phyloP scores from a whole-genome alignment of 2,888 invertebrate species.

The Drosophila paramelanica region DNA sequence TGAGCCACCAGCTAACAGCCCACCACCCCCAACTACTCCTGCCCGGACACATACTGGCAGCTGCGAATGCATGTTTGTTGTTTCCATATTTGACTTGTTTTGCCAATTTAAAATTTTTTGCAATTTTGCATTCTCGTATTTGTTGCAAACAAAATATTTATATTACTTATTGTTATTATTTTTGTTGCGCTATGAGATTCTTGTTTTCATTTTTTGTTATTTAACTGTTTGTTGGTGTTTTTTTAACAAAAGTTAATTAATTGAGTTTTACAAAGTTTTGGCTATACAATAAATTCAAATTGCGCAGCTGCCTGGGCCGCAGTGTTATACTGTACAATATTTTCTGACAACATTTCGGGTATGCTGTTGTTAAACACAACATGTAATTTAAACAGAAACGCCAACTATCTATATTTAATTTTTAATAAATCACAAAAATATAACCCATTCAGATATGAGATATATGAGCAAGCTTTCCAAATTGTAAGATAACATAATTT shows the following conservation, averaged over 20 bases:
- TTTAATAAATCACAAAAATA: no score
- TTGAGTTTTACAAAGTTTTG: slow-evolving; percentile 78
- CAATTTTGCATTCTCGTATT: slow-evolving; percentile 47
- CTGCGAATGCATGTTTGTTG: slow-evolving; percentile 7
- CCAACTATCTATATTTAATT: background rate
- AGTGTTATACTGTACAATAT: slow-evolving; percentile 15
- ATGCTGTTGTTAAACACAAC: background rate
- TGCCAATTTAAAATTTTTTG: slow-evolving; percentile 29
- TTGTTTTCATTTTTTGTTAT: slow-evolving; percentile 44
- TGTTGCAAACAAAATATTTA: slow-evolving; percentile 62
- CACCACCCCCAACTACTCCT: no score
- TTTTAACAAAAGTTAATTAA: slow-evolving; percentile 79
- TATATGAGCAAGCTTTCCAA: no score
- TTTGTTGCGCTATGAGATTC: slow-evolving; percentile 32
- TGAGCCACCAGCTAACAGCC: no score
- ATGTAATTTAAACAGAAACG: background rate
- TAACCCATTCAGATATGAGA: no score
- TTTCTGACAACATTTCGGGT: slow-evolving; percentile 10
- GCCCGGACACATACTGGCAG: background rate
- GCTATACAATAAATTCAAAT: slow-evolving; percentile 79
- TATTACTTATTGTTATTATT: slow-evolving; percentile 62
- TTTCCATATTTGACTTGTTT: slow-evolving; percentile 46
- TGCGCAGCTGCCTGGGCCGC: slow-evolving; percentile 39
- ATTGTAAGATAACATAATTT: no score
- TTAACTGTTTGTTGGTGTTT: slow-evolving; percentile 36